phyloP scores from a whole-genome alignment of 2,797 vertebrate genomes.

The Poeciliopsis turneri region DNA sequence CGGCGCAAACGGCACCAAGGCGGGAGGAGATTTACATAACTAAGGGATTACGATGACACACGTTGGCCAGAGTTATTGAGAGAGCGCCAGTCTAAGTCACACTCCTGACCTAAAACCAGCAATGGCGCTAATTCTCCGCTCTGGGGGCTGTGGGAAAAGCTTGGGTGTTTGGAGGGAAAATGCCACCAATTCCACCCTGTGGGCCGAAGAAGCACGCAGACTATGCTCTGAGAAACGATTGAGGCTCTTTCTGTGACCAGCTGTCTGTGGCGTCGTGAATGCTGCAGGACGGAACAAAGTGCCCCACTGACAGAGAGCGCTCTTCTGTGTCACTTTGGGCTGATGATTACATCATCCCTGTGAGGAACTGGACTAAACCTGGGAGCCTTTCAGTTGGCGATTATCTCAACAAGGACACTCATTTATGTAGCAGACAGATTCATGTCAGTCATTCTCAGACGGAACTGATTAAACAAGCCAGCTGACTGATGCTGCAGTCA shows the following conservation, averaged over 20 bases:
- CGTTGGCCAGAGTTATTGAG: constrained; percentile 71
- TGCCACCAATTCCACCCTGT: constrained; percentile 87
- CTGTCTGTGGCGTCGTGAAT: constrained; percentile 61
- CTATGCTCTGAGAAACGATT: constrained; percentile 76
- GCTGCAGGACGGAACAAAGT: constrained; percentile 60
- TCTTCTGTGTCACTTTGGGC: constrained; percentile 49
- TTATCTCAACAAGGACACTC: constrained; percentile 28
- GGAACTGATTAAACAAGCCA: constrained; percentile 1
- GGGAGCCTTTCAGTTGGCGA: constrained; percentile 25
- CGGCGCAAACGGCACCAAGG: constrained; percentile 51
- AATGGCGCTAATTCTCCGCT: constrained; percentile 41
- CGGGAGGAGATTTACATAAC: constrained; percentile 72
- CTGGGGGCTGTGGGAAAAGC: constrained; percentile 84
- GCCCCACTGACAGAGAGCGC: constrained; percentile 48
- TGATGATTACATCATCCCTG: constrained; percentile 57
- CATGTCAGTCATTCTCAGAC: constrained; percentile 15
- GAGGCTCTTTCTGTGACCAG: constrained; percentile 61
- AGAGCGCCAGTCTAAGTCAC: constrained; percentile 65
- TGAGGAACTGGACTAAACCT: constrained; percentile 47
- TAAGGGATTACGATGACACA: constrained; percentile 74
- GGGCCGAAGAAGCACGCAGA: constrained; percentile 86
- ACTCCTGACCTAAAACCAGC: constrained; percentile 65
- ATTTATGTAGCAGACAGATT: constrained; percentile 9
- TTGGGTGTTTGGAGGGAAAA: constrained; percentile 86
- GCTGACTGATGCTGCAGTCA: background rate